Base-by-base conservation (phyloP, 2,113 vertebrate genomes). In the Chauna torquata region DNA sequence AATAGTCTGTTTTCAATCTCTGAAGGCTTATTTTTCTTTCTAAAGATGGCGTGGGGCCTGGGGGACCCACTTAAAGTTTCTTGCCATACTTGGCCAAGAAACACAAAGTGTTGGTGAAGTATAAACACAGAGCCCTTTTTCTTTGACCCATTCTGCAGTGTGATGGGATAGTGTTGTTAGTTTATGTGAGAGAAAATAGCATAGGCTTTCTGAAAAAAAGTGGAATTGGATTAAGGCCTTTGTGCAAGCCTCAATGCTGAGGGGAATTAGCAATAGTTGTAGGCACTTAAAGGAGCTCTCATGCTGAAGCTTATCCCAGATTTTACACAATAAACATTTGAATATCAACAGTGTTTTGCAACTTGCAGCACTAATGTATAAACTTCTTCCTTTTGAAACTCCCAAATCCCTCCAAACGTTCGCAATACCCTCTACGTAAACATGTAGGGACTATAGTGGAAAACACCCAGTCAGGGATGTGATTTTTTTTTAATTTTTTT, bases 271-370 rank as follows among this genome's bases (percentile, higher is more conserved):
- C 99, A 99, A 99, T 99, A 99, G 99, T 99, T 99, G 99, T 99
- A 99, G 99, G 98, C 99, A 99, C 99, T 99, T 99, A 99, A 99
- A 99, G 99, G 98, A 99, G 99, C 99, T 99, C 99, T 99, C 99
- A 99, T 98, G 98, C 99, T 98, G 98, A 99, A 99, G 99, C 99
- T 99, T 99, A 99, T 99, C 99, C 99, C 99, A 99, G 99, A 99
- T 99, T 99, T 99, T 99, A 98, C 99, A 99, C 99, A 99, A 99
- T 99, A 99, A 99, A 99, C 99, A 99, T 99, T 99, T 99, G 99
- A 99, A 99, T 99, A 99, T 99, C 99, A 99, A 99, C 99, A 99
- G 99, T 99, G 99, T 99, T 99, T 99, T 99, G 99, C 98, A 99
- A 99, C 99, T 99, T 98, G 98, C 99, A 98, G 98, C 98, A 98